A percentile compares a stretch with the other conserved stretches of the same genome.
Conservation (phyloP, 2,888 invertebrate species). For the Toxonevra muliebris region DNA sequence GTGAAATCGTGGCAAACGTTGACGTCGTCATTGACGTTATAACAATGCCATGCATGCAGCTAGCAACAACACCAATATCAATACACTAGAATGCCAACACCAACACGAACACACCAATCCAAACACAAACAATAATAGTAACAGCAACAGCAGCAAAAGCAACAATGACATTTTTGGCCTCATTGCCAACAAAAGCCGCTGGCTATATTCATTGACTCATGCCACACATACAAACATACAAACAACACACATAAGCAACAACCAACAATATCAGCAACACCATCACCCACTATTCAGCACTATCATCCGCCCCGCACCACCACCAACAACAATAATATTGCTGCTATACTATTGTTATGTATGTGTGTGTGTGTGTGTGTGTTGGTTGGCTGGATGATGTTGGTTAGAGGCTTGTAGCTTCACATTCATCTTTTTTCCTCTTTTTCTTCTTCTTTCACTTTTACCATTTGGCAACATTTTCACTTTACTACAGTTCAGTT, state of each 20-base stretch:
- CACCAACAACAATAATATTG: no score
- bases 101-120: constrained; percentile 4
- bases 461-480: no score
- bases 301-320: background rate
- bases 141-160: constrained; percentile 29
- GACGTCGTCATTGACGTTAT: no score
- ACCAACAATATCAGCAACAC: background rate
- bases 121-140: background rate
- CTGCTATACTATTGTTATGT: no score
- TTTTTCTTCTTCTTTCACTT: no score
- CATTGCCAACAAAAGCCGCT: constrained; percentile 36
- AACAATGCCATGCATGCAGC: background rate
- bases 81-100: constrained; percentile 10
- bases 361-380: no score
- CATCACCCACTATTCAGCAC: background rate
- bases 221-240: constrained; percentile 14
- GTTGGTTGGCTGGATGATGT: no score
- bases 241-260: background rate
- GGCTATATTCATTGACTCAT: constrained; percentile 17
- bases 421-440: no score
- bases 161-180: constrained; percentile 40
- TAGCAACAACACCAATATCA: background rate
- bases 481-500: constrained; percentile 37
- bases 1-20: no score
- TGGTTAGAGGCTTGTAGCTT: no score